These are phyloP conservation scores for Artibeus lituratus DNA, from an alignment of 2,797 vertebrate species.

Conservation along the genomic window DNA sequence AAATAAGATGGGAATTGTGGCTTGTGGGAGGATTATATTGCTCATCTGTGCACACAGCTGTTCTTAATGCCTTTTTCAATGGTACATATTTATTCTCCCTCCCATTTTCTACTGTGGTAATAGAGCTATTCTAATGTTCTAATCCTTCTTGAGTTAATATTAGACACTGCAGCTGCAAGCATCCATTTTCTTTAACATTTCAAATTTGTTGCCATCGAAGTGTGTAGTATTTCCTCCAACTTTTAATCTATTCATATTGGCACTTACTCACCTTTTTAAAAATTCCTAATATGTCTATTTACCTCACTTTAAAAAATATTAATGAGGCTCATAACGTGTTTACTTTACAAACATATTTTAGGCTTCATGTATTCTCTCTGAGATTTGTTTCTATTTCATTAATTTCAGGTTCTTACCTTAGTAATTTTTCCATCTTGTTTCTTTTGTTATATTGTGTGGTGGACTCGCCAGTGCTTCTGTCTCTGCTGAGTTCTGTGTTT, in stretches of 20 bases:
- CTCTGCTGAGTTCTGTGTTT: background rate
- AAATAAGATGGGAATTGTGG: background rate
- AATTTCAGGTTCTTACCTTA: background rate
- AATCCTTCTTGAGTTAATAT: slow-evolving; percentile 17
- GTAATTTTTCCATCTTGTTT: background rate
- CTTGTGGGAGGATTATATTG: background rate
- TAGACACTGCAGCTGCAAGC: background rate
- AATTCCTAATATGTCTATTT: background rate
- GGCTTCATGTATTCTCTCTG: background rate
- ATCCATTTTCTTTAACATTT: background rate
- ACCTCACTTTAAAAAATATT: background rate
- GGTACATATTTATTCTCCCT: background rate
- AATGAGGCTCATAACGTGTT: background rate
- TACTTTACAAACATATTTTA: background rate
- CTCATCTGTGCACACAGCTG: background rate
- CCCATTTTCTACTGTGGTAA: background rate
- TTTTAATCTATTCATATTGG: background rate
- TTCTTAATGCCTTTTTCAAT: background rate
- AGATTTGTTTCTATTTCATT: background rate
- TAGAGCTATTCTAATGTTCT: background rate
- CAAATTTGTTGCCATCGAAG: background rate
- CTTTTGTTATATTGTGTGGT: background rate
- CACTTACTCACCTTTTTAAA: background rate
- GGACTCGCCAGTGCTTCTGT: background rate
- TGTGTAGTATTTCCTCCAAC: background rate